Evolutionary conservation across 2,888 invertebrate species (phyloP).

Genomic region (Lapara coniferarum): DNA sequence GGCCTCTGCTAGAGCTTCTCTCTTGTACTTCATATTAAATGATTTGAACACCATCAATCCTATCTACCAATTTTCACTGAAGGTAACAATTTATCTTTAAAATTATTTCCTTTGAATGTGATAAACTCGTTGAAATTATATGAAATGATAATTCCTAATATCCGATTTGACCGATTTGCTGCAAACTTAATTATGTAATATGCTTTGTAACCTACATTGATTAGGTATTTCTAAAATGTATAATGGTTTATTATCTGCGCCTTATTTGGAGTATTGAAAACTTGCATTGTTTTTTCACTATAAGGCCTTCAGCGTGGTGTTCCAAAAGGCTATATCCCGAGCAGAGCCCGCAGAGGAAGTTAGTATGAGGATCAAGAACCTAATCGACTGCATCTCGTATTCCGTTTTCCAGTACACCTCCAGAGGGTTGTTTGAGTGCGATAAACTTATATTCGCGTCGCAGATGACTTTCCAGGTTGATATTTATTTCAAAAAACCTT

Average conservation of each 20-base stretch:
- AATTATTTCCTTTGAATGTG: background rate
- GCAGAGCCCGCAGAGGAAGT: constrained; percentile 93
- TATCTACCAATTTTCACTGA: constrained; percentile 98
- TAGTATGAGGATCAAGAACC: constrained; percentile 89
- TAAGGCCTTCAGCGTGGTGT: constrained; percentile 98
- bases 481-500: constrained; percentile 12
- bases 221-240: too few species aligned
- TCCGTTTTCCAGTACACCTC: constrained; percentile 98
- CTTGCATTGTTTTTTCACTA: constrained; percentile 16
- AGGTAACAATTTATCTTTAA: constrained; percentile 80
- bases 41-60: constrained; percentile 98
- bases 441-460: constrained; percentile 97
- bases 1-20: constrained; percentile 95
- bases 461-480: constrained; percentile 97
- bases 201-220: too few species aligned
- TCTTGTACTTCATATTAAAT: constrained; percentile 97
- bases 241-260: too few species aligned
- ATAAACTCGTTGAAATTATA: too few species aligned
- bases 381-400: constrained; percentile 97
- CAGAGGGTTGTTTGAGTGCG: constrained; percentile 96
- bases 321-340: constrained; percentile 96
- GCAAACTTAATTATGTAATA: too few species aligned
- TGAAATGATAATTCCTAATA: too few species aligned
- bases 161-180: too few species aligned
- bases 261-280: background rate